Evolutionary conservation across 2,888 invertebrate species (phyloP).

Genomic region (Tanytarsus gracilentus): DNA sequence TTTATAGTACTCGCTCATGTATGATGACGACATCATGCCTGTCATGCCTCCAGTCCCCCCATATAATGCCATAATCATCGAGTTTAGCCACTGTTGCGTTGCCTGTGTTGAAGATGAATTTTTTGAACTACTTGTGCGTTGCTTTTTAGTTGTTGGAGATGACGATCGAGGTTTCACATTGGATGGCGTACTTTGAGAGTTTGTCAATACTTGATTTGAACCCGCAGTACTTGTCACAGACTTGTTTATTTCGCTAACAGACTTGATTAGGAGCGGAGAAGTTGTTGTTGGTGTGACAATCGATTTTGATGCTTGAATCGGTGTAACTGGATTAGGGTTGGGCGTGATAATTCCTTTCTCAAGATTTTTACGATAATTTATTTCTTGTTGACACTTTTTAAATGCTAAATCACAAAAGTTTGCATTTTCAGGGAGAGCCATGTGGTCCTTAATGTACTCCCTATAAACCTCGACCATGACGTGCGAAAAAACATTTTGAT

Average conservation of each 20-base stretch:
- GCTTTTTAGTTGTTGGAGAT: slow-evolving; percentile 30
- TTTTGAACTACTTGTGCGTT: slow-evolving; percentile 9
- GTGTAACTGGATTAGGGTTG: slow-evolving; percentile 16
- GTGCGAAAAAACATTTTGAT: slow-evolving; percentile 49
- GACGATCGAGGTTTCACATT: no score
- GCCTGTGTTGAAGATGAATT: slow-evolving; percentile 18
- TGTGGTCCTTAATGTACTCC: slow-evolving; percentile 50
- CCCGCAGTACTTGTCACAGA: not conserved
- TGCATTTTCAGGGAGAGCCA: slow-evolving; percentile 50
- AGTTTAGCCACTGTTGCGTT: slow-evolving; percentile 31
- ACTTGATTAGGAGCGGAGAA: slow-evolving; percentile 30
- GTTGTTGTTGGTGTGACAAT: slow-evolving; percentile 33
- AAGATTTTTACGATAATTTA: slow-evolving; percentile 50
- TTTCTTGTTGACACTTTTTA: slow-evolving; percentile 59
- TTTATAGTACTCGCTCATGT: slow-evolving; percentile 34
- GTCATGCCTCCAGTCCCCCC: no score
- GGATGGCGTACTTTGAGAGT: slow-evolving; percentile 28
- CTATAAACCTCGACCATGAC: slow-evolving; percentile 64
- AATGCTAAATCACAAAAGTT: slow-evolving; percentile 59
- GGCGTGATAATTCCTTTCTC: slow-evolving; percentile 36
- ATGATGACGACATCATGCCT: slow-evolving; percentile 30
- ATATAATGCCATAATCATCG: slow-evolving; percentile 33
- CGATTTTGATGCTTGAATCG: slow-evolving; percentile 12
- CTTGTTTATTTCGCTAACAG: slow-evolving; percentile 25
- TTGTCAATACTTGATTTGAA: not conserved